These are phyloP conservation scores for Lampris megalopsis DNA, from an alignment of 2,113 vertebrate species.

Conservation along the genomic window DNA sequence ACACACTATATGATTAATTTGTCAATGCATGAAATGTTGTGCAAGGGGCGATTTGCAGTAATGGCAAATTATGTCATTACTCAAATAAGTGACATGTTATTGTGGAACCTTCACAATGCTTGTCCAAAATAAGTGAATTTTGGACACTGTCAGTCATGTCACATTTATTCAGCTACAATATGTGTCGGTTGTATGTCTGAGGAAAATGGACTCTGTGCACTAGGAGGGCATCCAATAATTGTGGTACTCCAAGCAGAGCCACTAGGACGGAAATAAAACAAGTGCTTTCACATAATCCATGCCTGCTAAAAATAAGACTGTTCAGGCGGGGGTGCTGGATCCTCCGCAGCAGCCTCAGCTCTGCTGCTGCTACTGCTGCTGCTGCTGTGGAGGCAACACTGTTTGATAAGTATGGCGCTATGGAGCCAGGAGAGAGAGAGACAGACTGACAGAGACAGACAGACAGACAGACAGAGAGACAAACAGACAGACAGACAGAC, in stretches of 20 bases:
- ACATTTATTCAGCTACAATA: slow-evolving; percentile 64
- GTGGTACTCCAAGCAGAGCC: slow-evolving; percentile 72
- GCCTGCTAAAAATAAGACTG: slow-evolving; percentile 78
- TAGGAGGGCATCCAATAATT: slow-evolving; percentile 74
- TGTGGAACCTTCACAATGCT: slow-evolving; percentile 34
- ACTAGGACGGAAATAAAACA: slow-evolving; percentile 79
- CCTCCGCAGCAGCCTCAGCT: slow-evolving; percentile 69
- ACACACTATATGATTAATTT: slow-evolving; percentile 1
- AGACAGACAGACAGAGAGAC: no score
- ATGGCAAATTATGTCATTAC: slow-evolving; percentile 12
- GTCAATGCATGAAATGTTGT: neutral
- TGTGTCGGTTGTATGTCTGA: slow-evolving; percentile 68
- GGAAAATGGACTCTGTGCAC: slow-evolving; percentile 72
- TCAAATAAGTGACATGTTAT: slow-evolving; percentile 31
- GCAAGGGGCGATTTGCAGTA: neutral
- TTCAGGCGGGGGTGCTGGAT: slow-evolving; percentile 75
- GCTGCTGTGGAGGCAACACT: slow-evolving; percentile 63
- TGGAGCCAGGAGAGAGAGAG: slow-evolving; percentile 45
- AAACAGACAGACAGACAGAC: no score
- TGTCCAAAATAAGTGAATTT: slow-evolving; percentile 11
- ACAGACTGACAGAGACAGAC: neutral
- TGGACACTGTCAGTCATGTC: slow-evolving; percentile 31
- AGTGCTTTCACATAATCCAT: slow-evolving; percentile 76
- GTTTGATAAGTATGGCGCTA: slow-evolving; percentile 54
- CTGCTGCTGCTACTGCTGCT: slow-evolving; percentile 15